These are phyloP conservation scores for Coleophora flavipennella DNA, from an alignment of 2,888 invertebrate genomes.

Conservation along the genomic window DNA sequence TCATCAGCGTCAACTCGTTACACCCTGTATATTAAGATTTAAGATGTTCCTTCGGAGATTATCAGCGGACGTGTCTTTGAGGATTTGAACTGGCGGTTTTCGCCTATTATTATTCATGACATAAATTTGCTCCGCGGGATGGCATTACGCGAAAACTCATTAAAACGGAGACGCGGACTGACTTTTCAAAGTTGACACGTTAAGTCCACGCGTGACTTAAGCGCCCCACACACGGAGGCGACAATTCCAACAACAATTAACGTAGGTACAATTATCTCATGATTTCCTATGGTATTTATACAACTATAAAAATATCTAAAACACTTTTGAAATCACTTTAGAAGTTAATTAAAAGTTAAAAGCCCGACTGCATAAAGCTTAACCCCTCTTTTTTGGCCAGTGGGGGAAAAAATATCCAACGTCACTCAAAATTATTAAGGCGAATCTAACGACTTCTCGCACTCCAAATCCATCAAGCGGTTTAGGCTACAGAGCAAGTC, in stretches of 20 bases:
- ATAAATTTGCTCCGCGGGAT: slow-evolving; percentile 64
- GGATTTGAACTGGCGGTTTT: slow-evolving; percentile 60
- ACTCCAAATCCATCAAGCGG: no score
- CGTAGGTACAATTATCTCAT: neutral
- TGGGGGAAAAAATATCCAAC: no score
- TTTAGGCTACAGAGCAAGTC: no score
- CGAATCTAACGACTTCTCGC: no score
- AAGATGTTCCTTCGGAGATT: slow-evolving; percentile 54
- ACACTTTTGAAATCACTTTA: no score
- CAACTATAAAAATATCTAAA: neutral
- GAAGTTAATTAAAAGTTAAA: no score
- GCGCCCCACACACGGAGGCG: slow-evolving; percentile 14
- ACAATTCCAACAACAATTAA: neutral
- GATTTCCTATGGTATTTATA: neutral
- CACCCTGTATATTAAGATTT: slow-evolving; percentile 40
- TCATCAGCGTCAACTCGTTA: slow-evolving; percentile 39
- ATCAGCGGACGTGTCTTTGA: slow-evolving; percentile 54
- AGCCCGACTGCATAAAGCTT: no score
- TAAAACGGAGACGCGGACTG: slow-evolving; percentile 67
- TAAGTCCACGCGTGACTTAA: slow-evolving; percentile 68
- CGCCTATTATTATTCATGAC: slow-evolving; percentile 69
- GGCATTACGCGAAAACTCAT: slow-evolving; percentile 71
- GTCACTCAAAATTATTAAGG: no score
- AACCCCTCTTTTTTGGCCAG: no score
- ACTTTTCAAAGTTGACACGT: slow-evolving; percentile 70